Conservation (phyloP, 2,113 vertebrate species). For the Nasalis larvatus region DNA sequence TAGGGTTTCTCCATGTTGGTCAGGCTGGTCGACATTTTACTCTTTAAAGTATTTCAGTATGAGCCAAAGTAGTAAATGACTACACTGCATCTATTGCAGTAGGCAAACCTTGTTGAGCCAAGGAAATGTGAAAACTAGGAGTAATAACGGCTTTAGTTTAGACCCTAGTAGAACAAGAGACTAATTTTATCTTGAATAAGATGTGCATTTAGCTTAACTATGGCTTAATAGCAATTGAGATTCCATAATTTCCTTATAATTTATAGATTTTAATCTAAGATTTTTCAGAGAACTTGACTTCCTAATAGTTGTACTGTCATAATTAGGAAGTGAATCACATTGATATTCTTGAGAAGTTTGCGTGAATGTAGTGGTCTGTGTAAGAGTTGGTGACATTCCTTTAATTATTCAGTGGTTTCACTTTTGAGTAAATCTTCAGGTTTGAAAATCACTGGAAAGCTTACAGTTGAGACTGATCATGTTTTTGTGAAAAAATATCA, state of each 20-base stretch:
- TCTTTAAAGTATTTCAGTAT: neutral
- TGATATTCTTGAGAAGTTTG: neutral
- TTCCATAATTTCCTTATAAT: neutral
- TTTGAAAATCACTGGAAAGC: conserved; percentile 42
- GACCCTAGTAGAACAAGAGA: neutral
- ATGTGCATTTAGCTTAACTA: neutral
- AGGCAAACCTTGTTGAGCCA: neutral
- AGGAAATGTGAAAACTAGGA: neutral
- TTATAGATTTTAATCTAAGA: neutral
- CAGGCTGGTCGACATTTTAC: neutral
- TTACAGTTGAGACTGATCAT: conserved; percentile 21
- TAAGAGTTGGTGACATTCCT: conserved; percentile 1
- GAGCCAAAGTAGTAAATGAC: neutral
- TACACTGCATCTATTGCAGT: neutral
- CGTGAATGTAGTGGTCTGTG: neutral
- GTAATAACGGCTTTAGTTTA: neutral
- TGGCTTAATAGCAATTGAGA: neutral
- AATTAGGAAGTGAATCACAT: neutral
- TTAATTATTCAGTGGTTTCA: neutral
- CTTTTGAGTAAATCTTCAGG: neutral
- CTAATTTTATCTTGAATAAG: neutral
- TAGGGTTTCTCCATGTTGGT: too few relatives aligned
- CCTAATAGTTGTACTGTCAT: neutral
- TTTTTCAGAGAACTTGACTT: neutral
- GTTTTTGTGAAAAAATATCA: conserved; percentile 19